phyloP scores from a whole-genome alignment of 2,113 vertebrate species.

The Laticauda laticaudata region DNA sequence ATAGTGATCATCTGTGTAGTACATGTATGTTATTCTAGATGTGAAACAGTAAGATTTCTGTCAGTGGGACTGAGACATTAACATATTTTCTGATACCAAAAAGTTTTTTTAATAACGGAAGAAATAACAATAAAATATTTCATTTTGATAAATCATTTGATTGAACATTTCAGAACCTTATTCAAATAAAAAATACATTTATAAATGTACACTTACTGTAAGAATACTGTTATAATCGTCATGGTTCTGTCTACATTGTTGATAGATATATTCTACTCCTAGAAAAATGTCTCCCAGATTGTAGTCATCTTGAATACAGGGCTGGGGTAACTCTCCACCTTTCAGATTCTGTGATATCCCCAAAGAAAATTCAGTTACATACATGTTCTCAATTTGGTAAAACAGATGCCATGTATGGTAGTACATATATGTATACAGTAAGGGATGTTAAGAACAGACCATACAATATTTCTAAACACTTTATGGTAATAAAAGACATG shows the following conservation, averaged over 20 bases:
- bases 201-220: slow-evolving; percentile 72
- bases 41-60: background rate
- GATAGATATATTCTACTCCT: slow-evolving; percentile 85
- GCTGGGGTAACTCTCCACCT: slow-evolving; percentile 78
- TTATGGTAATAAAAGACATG: background rate
- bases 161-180: background rate
- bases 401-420: background rate
- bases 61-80: background rate
- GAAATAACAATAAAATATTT: background rate
- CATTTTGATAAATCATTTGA: background rate
- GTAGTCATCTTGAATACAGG: slow-evolving; percentile 74
- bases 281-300: slow-evolving; percentile 90
- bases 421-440: too few relatives aligned
- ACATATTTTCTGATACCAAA: background rate
- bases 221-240: slow-evolving; percentile 76
- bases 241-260: slow-evolving; percentile 70
- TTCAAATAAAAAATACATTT: background rate
- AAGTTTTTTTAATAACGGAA: background rate
- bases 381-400: background rate
- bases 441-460: background rate
- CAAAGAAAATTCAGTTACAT: background rate
- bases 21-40: background rate
- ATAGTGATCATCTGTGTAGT: background rate
- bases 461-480: background rate
- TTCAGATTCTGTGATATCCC: slow-evolving; percentile 71